A percentile compares a stretch with the other conserved stretches of the same genome.
Conservation (phyloP, 1,140 invertebrate species). For the Metopolophium dirhodum region DNA sequence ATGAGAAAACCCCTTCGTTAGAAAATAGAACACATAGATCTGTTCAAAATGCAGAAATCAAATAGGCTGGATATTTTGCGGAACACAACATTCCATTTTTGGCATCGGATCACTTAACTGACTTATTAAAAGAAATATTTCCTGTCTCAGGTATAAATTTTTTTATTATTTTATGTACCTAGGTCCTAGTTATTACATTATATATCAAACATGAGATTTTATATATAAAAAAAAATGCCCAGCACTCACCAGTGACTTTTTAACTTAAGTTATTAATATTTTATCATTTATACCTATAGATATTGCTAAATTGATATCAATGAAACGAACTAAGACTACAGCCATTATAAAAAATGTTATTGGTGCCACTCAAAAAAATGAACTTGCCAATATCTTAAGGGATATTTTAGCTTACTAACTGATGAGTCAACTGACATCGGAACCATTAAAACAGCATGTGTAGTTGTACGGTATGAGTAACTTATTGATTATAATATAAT, state of each 20-base stretch:
- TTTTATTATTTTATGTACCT: no score
- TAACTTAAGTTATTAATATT: no score
- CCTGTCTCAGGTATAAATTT: no score
- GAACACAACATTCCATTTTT: not conserved
- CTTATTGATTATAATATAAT: no score
- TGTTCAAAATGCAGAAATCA: not conserved
- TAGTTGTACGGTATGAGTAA: conserved; percentile 60
- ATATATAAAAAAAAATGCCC: no score
- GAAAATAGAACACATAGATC: not conserved
- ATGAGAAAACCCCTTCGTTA: not conserved
- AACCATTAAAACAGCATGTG: conserved; percentile 58
- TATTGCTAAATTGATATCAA: not conserved
- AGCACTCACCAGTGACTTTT: no score
- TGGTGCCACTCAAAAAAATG: no score
- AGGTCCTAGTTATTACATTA: no score
- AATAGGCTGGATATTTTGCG: not conserved
- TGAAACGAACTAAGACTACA: not conserved
- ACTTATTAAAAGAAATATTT: not conserved
- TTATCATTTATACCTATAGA: no score
- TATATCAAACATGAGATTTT: no score
- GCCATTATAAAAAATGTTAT: no score
- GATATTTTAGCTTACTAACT: conserved; percentile 59
- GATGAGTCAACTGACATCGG: conserved; percentile 61
- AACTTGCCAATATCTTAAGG: conserved; percentile 58
- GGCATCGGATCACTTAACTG: not conserved